Base-by-base conservation (phyloP, 2,797 vertebrate species). In the Thamnophis elegans region DNA sequence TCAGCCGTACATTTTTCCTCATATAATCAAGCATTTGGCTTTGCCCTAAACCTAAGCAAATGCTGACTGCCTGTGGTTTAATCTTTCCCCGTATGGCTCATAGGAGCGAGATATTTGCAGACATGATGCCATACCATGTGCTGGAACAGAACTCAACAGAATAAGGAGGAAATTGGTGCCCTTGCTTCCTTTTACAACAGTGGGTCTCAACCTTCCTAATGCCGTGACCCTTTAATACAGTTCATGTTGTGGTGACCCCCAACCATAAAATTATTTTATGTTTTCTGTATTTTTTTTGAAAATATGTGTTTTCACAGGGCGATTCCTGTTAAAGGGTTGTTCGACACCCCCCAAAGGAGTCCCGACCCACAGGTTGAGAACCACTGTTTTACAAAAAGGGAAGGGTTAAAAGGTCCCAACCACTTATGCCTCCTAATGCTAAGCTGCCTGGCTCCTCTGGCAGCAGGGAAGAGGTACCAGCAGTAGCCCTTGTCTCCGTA, bases 1-100 rank as follows among this genome's bases (percentile, higher is more conserved):
- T 96, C 94, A 93, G 91, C 73, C 88, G 93, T 12, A 1, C 95
- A 47, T 54, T 89, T 85, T 16, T 13, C n/a, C 20, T 4, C 20
- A 25, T 82, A 12, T 5, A 82, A 82, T 25, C 10, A 82, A 82
- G 11, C 20, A 1, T 82, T 82, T 82, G 36, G 20, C 73, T 82
- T 73, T 36, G 18, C 73, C 26, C 9, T n/a, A 22, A 89, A 54
- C 28, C 18, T 55, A n/a, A 68, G 18, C 13, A n/a, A 22, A 55
- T 32, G 20, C 51, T 54, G 26, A 54, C 20, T 47, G 8, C 13
- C 55, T 1, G 4, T 32, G 68, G 56, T 11, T 82, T 60, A 16
- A n/a, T 32, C 26, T 56, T 53, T 60, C 16, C 25, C 53, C 47
- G 22, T n/a, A 2, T n/a, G 6, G 9, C 25, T 68, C 36, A 26